Evolutionary conservation across 1,140 invertebrate genomes (phyloP), one percentile per base, ranked within the genome.

Genomic region (Nylanderia fulva): DNA sequence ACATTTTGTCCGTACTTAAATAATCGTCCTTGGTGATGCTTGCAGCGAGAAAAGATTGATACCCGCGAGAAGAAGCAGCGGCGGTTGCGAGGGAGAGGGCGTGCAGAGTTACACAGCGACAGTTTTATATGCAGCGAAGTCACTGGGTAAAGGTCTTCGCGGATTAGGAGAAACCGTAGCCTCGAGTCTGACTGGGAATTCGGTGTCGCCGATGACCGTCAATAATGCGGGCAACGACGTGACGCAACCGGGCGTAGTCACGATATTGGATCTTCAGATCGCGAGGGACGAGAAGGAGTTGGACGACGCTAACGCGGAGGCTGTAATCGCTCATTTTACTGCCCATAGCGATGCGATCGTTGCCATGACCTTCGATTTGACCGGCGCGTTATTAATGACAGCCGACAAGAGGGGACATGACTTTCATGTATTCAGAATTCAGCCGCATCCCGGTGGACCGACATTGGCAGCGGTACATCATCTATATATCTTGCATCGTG

Each of bases 121-220:
- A 0, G 98, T 99, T 63, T 96, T 99, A 18, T 98, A 99, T 94
- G 98, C 98, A 27, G 99, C 99, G 27, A 99, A 99, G 95, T 98
- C 97, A 21, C 94, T 98, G 9, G 97, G 97, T 36, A 98, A 98
- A 93, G 98, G 98, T 8, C 92, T 98, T 18, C 96, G 97, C 3
- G 98, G 98, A 68, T 95, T 99, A 80, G 98, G 98, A n/a, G 99
- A 99, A 93, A 98, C 97, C 39, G 98, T 99, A 18, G 98, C 98
- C 0, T 98, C 97, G 84, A 98, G 98, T 91, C 95, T 99, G 24
- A 98, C 98, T 0, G 98, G 98, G 8, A 93, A 92, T 77, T 93
- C 93, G 85, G 95, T 93, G 85, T 94, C 90, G 85, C 95, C 86
- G 85, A 92, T 91, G 88, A 93, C 83, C 48, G 45, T 92, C 64